These are phyloP conservation scores for Pheosia tremula DNA, from an alignment of 2,888 invertebrate species.

Conservation along the genomic window DNA sequence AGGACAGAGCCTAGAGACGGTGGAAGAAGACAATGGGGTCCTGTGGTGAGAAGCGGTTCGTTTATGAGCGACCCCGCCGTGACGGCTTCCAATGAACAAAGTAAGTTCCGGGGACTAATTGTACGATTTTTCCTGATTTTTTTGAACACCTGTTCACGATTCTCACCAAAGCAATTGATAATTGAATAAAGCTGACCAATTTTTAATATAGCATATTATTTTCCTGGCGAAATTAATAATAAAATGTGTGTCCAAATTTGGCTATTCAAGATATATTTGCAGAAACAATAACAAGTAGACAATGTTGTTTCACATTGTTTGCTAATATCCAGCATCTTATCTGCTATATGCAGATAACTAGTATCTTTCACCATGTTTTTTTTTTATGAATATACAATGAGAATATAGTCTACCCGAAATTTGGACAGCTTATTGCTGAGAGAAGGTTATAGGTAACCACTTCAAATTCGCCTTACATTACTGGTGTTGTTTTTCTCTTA, in stretches of 20 bases:
- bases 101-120: slow-evolving; percentile 66
- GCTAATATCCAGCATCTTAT: neutral
- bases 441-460: no score
- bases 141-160: slow-evolving; percentile 72
- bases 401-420: no score
- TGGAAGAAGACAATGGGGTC: slow-evolving; percentile 75
- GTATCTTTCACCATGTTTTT: neutral
- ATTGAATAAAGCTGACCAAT: slow-evolving; percentile 42
- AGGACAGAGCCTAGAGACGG: slow-evolving; percentile 74
- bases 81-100: slow-evolving; percentile 72
- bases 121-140: slow-evolving; percentile 49
- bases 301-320: neutral
- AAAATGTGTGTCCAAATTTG: neutral
- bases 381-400: no score
- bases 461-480: no score
- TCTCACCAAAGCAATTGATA: slow-evolving; percentile 48
- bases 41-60: slow-evolving; percentile 66
- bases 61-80: slow-evolving; percentile 64
- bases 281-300: neutral
- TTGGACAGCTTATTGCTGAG: no score
- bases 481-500: no score
- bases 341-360: neutral
- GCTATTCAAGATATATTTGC: neutral
- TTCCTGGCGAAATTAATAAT: neutral
- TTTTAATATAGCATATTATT: neutral